Evolutionary conservation across 2,113 vertebrate genomes (phyloP).

Genomic region (Corydoras sp.): DNA sequence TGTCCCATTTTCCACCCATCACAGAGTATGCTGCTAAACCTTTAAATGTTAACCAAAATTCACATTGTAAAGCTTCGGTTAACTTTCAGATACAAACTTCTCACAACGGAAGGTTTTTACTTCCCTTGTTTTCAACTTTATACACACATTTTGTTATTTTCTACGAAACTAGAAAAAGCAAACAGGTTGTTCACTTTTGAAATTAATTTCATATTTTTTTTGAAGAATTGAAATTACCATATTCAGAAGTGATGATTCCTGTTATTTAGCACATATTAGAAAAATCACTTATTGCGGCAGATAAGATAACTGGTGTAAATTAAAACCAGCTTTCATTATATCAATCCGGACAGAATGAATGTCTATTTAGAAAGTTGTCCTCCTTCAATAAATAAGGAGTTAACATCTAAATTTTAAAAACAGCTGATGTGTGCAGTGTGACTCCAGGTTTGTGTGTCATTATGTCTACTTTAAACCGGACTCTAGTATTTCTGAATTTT

Average conservation of each 20-base stretch:
- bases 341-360: too few relatives aligned
- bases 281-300: too few relatives aligned
- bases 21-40: conserved; percentile 48
- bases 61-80: background rate
- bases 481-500: too few relatives aligned
- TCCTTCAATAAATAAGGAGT: too few relatives aligned
- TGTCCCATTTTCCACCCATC: conserved; percentile 28
- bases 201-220: conserved; percentile 10
- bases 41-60: conserved; percentile 9
- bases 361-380: too few relatives aligned
- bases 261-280: too few relatives aligned
- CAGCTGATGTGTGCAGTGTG: background rate
- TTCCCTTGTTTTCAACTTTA: background rate
- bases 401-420: background rate
- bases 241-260: too few relatives aligned
- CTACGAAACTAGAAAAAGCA: background rate
- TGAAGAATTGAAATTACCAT: too few relatives aligned
- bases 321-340: too few relatives aligned
- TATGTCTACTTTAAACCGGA: too few relatives aligned
- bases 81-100: background rate
- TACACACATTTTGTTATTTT: background rate
- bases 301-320: too few relatives aligned
- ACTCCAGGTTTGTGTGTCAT: background rate
- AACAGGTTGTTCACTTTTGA: background rate
- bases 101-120: background rate